Evolutionary conservation across 2,113 vertebrate species (phyloP).

Genomic region (Charina bottae): DNA sequence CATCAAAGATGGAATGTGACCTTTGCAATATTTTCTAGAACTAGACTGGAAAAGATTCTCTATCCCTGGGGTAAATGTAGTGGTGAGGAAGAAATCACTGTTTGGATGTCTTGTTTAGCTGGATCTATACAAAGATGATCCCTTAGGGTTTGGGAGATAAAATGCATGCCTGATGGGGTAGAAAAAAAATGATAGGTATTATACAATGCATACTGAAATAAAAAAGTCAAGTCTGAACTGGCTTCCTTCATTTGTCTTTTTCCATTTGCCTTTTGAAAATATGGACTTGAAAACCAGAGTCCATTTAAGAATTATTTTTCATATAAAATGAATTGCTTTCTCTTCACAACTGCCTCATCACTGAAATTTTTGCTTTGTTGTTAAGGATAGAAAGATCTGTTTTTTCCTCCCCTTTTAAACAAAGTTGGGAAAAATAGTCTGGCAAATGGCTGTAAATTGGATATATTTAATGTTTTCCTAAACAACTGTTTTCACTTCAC

Average conservation of each 20-base stretch:
- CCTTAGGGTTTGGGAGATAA: background rate
- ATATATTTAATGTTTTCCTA: conserved; percentile 14
- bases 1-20: background rate
- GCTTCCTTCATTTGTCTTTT: background rate
- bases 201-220: background rate
- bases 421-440: background rate
- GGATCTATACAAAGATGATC: background rate
- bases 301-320: background rate
- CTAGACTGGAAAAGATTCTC: background rate
- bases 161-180: background rate
- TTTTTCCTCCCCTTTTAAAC: background rate
- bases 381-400: background rate
- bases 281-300: background rate
- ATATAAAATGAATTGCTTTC: background rate
- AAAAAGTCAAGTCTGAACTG: background rate
- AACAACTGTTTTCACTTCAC: conserved; percentile 15
- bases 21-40: background rate
- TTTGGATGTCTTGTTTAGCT: background rate
- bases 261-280: background rate
- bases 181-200: background rate
- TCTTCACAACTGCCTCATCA: background rate
- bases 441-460: conserved; percentile 14
- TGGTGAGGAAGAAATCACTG: background rate
- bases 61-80: background rate
- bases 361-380: background rate